Evolutionary conservation across 23 tunicate species (phyloP).

Genomic region (Oikopleura dioica): DNA sequence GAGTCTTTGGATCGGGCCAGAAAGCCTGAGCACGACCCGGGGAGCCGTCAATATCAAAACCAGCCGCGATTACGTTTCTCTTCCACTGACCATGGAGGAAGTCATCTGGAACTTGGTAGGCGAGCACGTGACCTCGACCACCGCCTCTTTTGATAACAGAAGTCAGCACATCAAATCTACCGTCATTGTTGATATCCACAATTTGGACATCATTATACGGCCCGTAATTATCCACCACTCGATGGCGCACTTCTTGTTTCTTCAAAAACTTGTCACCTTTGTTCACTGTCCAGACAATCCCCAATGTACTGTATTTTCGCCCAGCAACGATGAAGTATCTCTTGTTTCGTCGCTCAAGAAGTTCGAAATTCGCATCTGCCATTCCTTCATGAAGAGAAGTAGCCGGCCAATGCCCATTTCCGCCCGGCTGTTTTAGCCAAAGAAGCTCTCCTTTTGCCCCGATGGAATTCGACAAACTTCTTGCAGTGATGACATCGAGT

Average conservation of each 20-base stretch:
- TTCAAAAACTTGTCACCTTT: neutral
- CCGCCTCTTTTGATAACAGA: conserved; percentile 32
- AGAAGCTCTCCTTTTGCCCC: conserved; percentile 61
- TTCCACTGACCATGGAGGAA: conserved; percentile 43
- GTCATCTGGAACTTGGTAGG: conserved; percentile 65
- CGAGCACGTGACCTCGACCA: conserved; percentile 71
- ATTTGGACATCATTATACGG: conserved; percentile 63
- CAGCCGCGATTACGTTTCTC: conserved; percentile 57
- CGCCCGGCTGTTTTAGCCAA: conserved; percentile 58
- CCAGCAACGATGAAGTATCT: conserved; percentile 58
- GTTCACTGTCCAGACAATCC: conserved; percentile 69
- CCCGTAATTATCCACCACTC: conserved; percentile 77
- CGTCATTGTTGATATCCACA: conserved; percentile 68
- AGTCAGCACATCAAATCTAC: conserved; percentile 48
- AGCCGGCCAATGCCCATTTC: conserved; percentile 44
- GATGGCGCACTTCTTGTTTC: conserved; percentile 21
- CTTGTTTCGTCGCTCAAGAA: conserved; percentile 30
- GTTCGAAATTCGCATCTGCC: conserved; percentile 78
- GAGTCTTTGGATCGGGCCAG: conserved; percentile 20
- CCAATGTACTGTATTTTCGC: conserved; percentile 41
- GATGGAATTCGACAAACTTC: conserved; percentile 9
- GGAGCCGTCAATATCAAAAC: conserved; percentile 53
- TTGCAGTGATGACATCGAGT: conserved; percentile 49
- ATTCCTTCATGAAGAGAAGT: conserved; percentile 58
- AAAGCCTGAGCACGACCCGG: conserved; percentile 76